A percentile compares a stretch with the other conserved stretches of the same genome.
These are phyloP conservation scores for Pseudomyrmex dendroicus DNA, from an alignment of 1,140 invertebrate genomes.

Conservation along the genomic window DNA sequence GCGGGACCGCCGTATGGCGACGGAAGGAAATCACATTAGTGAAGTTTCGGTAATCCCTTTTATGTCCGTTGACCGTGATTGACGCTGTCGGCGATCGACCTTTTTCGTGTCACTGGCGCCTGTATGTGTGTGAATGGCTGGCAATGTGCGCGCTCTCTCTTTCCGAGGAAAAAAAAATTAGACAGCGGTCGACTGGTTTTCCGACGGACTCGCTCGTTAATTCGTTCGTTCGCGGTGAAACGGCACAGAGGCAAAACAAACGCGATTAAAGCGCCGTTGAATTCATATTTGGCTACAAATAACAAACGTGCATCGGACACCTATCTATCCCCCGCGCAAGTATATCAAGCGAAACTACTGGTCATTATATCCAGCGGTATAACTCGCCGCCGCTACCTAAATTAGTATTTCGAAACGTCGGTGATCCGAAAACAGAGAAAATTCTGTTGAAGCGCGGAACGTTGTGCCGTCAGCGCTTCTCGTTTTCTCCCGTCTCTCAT, in stretches of 20 bases:
- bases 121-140: not conserved
- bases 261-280: slow-evolving; percentile 47
- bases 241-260: slow-evolving; percentile 43
- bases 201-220: slow-evolving; percentile 31
- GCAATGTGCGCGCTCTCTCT: not conserved
- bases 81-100: slow-evolving; percentile 70
- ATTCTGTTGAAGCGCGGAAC: not conserved
- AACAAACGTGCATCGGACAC: slow-evolving; percentile 2
- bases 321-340: slow-evolving; percentile 17
- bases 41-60: slow-evolving; percentile 76
- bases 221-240: slow-evolving; percentile 39
- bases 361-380: slow-evolving; percentile 46
- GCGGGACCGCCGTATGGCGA: slow-evolving; percentile 18
- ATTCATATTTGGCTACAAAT: slow-evolving; percentile 56
- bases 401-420: slow-evolving; percentile 37
- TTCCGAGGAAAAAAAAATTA: slow-evolving; percentile 39
- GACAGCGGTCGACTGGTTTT: slow-evolving; percentile 32
- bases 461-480: not conserved
- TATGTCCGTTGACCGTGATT: slow-evolving; percentile 65
- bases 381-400: slow-evolving; percentile 9
- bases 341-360: slow-evolving; percentile 16
- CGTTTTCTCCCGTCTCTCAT: not conserved
- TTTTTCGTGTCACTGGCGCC: slow-evolving; percentile 48
- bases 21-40: slow-evolving; percentile 72
- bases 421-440: slow-evolving; percentile 24